Conservation (phyloP, 2,113 vertebrate species). For the Chaetodon auriga region DNA sequence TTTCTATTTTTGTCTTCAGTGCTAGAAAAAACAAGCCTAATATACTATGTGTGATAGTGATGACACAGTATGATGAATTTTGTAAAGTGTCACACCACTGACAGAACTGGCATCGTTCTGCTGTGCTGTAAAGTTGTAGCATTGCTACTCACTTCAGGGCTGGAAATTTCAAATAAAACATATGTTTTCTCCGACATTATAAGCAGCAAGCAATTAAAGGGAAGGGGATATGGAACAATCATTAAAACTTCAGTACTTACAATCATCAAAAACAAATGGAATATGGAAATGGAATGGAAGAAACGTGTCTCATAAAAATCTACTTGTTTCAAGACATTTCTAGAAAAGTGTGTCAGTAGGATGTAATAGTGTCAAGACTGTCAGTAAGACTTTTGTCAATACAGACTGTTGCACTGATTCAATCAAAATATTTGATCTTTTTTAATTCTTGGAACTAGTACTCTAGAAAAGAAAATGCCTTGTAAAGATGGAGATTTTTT, state of each 20-base stretch:
- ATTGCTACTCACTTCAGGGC: too few relatives aligned
- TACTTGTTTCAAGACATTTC: background rate
- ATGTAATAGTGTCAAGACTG: background rate
- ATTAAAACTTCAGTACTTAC: background rate
- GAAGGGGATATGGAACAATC: background rate
- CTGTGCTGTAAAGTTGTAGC: too few relatives aligned
- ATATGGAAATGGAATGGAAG: too few relatives aligned
- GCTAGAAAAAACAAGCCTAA: background rate
- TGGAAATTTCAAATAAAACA: background rate
- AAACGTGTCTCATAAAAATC: too few relatives aligned
- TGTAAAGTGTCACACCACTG: background rate
- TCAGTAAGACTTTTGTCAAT: background rate
- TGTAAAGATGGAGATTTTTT: background rate
- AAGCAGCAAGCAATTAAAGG: background rate
- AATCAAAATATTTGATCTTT: background rate
- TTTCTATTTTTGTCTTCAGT: background rate
- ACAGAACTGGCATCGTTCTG: background rate
- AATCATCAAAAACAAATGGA: background rate
- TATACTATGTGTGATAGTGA: background rate
- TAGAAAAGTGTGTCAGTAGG: background rate
- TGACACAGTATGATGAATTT: background rate
- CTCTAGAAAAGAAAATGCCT: background rate
- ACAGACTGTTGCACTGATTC: background rate
- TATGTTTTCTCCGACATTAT: background rate
- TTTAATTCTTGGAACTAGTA: background rate